Conservation (phyloP, 2,113 vertebrate genomes). For the Ammodytes marinus region DNA sequence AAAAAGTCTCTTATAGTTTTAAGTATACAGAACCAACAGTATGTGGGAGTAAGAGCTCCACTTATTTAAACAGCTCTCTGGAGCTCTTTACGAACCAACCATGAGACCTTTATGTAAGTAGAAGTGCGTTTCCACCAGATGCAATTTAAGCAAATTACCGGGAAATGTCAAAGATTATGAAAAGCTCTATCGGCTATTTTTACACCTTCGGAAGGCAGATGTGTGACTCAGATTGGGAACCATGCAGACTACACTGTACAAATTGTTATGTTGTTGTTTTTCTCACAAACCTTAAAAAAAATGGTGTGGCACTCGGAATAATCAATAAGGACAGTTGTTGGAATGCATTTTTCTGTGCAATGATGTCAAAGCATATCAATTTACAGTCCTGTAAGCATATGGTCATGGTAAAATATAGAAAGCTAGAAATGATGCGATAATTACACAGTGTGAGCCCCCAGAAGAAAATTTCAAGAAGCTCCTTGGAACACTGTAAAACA, state of each 20-base stretch:
- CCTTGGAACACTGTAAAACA: too few relatives aligned
- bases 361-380: too few relatives aligned
- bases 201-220: constrained; percentile 5
- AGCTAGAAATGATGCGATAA: too few relatives aligned
- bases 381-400: too few relatives aligned
- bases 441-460: background rate
- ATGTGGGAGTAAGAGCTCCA: constrained; percentile 54
- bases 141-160: constrained; percentile 48
- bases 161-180: constrained; percentile 48
- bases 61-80: constrained; percentile 59
- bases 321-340: background rate
- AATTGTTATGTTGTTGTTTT: background rate
- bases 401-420: too few relatives aligned
- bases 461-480: too few relatives aligned
- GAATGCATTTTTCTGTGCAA: background rate
- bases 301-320: background rate
- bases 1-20: too few relatives aligned
- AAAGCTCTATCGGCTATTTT: constrained; percentile 26
- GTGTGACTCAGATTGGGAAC: constrained; percentile 9
- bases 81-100: constrained; percentile 33
- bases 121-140: constrained; percentile 36
- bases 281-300: background rate
- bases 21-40: too few relatives aligned
- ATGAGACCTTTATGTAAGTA: constrained; percentile 20
- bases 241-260: background rate